Base-by-base conservation (phyloP, 2,888 invertebrate genomes). In the Acanthacorydalis orientalis region DNA sequence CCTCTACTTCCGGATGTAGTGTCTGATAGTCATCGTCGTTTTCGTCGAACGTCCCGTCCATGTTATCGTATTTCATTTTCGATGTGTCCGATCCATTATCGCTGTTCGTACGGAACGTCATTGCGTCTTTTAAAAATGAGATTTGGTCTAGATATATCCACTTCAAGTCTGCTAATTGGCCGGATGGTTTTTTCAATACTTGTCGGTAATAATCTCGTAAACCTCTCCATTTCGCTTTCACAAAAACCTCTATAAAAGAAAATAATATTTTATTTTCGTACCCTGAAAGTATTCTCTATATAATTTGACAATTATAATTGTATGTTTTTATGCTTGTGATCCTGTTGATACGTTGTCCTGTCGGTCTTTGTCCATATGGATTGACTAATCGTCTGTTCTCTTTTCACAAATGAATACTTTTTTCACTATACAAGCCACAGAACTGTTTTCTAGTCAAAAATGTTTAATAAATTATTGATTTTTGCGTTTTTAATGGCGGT, bases 171-270 rank as follows among this genome's bases (percentile, higher is more conserved):
- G 35, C 15, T 34, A 31, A 41, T 35, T 40, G 47, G 31, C 40
- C 46, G n/a, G 37, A n/a, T 49, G 43, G 47, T 41, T 49, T 49
- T 32, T 47, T 47, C 46, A 49, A 41, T 44, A 47, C 49, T 44
- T 49, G 49, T 4, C 49, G 49, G 15, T 47, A 49, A 33, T 49
- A 49, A 35, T 49, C 49, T 7, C 49, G 49, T 10, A 49, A 16
- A 32, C 49, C 49, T 16, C 49, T 37, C 49, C 49, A 49, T 47
- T 47, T 47, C 37, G 49, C 47, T 44, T 49, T 49, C 15, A 47
- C 49, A 15, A 49, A 16, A 12, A 38, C 44, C 14, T 47, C 49
- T 49, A 47, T 9, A 47, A 49, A 12, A 39, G 38, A 37, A 45
- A 42, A 7, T 32, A 2, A 16, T 31, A 14, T 31, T 15, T 15